Conservation (phyloP, 2,113 vertebrate genomes). For the Felis chaus region DNA sequence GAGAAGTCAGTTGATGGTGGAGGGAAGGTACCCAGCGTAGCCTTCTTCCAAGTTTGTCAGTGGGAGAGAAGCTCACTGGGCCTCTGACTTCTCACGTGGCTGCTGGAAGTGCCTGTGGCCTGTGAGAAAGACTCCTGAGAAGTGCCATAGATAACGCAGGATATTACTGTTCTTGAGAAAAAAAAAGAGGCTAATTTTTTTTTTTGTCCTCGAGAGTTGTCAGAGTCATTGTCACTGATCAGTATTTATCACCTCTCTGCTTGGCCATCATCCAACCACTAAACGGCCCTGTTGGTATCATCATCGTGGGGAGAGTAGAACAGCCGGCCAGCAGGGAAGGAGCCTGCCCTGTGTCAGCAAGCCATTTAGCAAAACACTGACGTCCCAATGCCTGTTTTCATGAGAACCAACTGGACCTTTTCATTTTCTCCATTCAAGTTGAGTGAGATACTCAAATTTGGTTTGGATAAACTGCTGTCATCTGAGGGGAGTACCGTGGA, state of each 20-base stretch:
- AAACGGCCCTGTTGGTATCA: background rate
- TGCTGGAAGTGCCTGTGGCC: background rate
- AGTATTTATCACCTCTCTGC: background rate
- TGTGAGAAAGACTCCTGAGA: background rate
- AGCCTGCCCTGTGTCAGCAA: background rate
- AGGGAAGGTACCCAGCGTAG: background rate
- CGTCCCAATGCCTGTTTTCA: background rate
- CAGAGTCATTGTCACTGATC: background rate
- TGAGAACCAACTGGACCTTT: background rate
- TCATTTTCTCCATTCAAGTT: constrained; percentile 84
- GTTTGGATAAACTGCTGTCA: constrained; percentile 93
- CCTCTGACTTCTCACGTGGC: background rate
- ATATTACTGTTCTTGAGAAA: background rate
- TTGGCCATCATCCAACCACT: background rate
- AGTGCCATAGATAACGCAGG: background rate
- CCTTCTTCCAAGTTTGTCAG: background rate
- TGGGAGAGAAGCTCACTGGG: background rate
- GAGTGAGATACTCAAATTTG: constrained; percentile 94
- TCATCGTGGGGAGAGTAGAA: background rate
- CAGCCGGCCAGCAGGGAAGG: background rate
- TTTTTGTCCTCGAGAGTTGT: background rate
- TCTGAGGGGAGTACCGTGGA: constrained; percentile 89
- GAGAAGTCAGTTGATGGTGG: background rate
- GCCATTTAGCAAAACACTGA: background rate
- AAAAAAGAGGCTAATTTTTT: background rate